Percentiles rank a stretch among this genome's conserved stretches.
Conservation (phyloP, 2,888 invertebrate genomes). For the Caenorhabditis afra region DNA sequence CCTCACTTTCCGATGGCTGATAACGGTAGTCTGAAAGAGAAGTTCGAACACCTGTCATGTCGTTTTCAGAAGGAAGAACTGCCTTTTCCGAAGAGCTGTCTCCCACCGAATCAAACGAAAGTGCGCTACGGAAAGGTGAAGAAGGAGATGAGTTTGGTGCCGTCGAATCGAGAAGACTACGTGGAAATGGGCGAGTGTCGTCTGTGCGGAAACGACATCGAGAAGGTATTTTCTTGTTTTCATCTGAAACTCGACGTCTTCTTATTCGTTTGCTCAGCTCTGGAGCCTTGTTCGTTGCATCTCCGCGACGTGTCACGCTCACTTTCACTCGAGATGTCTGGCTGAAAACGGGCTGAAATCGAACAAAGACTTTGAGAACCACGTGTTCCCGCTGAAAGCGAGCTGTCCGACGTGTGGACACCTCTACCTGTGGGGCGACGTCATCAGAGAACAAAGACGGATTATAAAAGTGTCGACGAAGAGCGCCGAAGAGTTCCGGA, state of each 20-base stretch:
- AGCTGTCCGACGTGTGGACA: constrained; percentile 69
- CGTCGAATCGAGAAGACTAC: constrained; percentile 65
- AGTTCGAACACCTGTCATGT: neutral
- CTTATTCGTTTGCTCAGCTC: constrained; percentile 47
- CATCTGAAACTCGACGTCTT: neutral
- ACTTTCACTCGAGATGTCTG: constrained; percentile 71
- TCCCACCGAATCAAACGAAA: constrained; percentile 70
- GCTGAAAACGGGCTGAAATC: constrained; percentile 65
- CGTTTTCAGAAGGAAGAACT: constrained; percentile 68
- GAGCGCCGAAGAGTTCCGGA: constrained; percentile 32
- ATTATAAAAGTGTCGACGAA: constrained; percentile 47
- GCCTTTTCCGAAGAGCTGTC: constrained; percentile 68
- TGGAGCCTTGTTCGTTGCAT: constrained; percentile 51
- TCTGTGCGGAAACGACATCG: constrained; percentile 69
- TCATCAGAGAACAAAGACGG: constrained; percentile 74
- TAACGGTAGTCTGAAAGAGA: too few relatives aligned
- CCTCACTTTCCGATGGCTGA: constrained; percentile 90
- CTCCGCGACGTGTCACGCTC: constrained; percentile 49
- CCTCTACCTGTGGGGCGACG: constrained; percentile 75
- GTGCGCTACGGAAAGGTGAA: constrained; percentile 72
- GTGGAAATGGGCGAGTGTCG: constrained; percentile 66
- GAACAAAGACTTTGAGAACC: constrained; percentile 35
- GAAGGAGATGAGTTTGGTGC: constrained; percentile 69
- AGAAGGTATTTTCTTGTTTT: constrained; percentile 48
- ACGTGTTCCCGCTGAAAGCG: constrained; percentile 42